These are phyloP conservation scores for Galerucella pusilla DNA, from an alignment of 2,888 invertebrate genomes.

Conservation along the genomic window DNA sequence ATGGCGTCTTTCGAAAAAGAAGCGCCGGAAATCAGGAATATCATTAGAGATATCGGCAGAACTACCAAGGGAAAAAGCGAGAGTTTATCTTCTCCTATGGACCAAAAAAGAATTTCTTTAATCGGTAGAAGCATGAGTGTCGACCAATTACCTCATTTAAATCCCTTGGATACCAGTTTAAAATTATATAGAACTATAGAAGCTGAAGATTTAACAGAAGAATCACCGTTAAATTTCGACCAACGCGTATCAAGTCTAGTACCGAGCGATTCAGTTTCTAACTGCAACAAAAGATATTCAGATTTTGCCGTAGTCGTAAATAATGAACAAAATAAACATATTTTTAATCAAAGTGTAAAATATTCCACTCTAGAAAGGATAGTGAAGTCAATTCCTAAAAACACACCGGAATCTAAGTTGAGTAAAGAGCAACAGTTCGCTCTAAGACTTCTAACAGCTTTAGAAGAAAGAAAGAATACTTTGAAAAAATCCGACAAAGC, in stretches of 20 bases:
- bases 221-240: constrained; percentile 33
- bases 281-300: constrained; percentile 44
- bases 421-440: constrained; percentile 57
- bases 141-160: constrained; percentile 48
- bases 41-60: constrained; percentile 33
- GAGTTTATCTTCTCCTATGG: constrained; percentile 11
- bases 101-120: constrained; percentile 36
- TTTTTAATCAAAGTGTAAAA: constrained; percentile 27
- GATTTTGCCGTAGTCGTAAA: constrained; percentile 39
- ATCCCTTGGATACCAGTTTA: constrained; percentile 30
- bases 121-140: constrained; percentile 50
- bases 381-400: constrained; percentile 51
- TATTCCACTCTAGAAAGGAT: constrained; percentile 55
- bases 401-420: constrained; percentile 49
- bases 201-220: constrained; percentile 45
- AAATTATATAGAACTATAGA: constrained; percentile 44
- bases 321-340: not conserved
- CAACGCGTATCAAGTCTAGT: constrained; percentile 39
- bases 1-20: constrained; percentile 39
- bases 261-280: constrained; percentile 51
- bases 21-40: constrained; percentile 29
- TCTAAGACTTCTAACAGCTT: constrained; percentile 52
- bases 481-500: constrained; percentile 49
- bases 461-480: constrained; percentile 54
- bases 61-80: constrained; percentile 34